These are phyloP conservation scores for Rhynchotus rufescens DNA, from an alignment of 2,797 vertebrate genomes.

Conservation along the genomic window DNA sequence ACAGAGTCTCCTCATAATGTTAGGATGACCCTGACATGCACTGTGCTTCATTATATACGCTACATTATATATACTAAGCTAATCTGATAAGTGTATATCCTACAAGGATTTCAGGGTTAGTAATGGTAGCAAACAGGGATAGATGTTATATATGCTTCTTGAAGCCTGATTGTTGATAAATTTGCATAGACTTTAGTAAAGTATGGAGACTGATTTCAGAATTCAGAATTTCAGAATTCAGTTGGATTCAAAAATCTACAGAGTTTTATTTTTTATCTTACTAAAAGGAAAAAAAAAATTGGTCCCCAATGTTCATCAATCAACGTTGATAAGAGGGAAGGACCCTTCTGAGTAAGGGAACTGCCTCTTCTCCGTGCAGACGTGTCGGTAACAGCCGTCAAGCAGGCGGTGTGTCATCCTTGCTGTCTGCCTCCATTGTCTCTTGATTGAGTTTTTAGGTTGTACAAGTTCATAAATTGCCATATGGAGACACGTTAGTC, in stretches of 20 bases:
- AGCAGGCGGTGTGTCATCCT: neutral
- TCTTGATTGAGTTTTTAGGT: constrained; percentile 64
- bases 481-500: neutral
- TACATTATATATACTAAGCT: neutral
- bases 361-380: constrained; percentile 49
- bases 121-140: neutral
- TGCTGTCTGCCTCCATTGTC: constrained; percentile 67
- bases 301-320: neutral
- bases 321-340: neutral
- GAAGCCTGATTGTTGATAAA: neutral
- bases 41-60: constrained; percentile 28
- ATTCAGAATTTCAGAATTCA: neutral
- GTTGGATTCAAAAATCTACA: neutral
- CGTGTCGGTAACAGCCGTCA: constrained; percentile 4
- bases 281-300: neutral
- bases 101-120: neutral
- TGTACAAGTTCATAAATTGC: constrained; percentile 64
- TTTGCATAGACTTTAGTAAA: neutral
- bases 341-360: constrained; percentile 29
- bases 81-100: neutral
- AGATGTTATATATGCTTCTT: neutral
- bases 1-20: neutral
- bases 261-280: too few relatives aligned
- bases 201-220: neutral
- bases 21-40: neutral